Conservation (phyloP, 2,113 vertebrate species). For the Oriolus oriolus region DNA sequence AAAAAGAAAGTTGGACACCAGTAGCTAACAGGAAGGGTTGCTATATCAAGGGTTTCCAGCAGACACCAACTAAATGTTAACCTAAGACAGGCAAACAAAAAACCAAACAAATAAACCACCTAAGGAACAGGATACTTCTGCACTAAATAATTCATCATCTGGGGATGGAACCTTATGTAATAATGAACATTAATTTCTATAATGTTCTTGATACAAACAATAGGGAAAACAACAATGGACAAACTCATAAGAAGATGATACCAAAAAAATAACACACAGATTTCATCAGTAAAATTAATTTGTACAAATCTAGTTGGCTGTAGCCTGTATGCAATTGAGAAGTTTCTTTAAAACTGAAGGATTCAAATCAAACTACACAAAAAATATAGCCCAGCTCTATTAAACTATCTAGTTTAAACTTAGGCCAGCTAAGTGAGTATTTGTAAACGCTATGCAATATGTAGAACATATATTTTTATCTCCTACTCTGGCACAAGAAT, state of each 20-base stretch:
- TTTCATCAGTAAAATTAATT: neutral
- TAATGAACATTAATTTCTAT: neutral
- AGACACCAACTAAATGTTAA: neutral
- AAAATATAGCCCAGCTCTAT: neutral
- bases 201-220: neutral
- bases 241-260: neutral
- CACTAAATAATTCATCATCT: neutral
- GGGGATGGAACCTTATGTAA: neutral
- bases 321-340: neutral
- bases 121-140: neutral
- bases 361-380: neutral
- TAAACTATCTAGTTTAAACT: neutral
- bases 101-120: neutral
- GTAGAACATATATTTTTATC: neutral
- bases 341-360: neutral
- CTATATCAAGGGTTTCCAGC: neutral
- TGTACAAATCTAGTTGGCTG: neutral
- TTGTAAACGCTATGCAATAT: neutral
- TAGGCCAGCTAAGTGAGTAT: neutral
- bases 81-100: neutral
- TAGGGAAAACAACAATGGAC: neutral
- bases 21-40: neutral
- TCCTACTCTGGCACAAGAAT: neutral
- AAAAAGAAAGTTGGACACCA: neutral
- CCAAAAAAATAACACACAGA: neutral